Evolutionary conservation across 2,888 invertebrate genomes (phyloP).

Genomic region (Xanthia togata): DNA sequence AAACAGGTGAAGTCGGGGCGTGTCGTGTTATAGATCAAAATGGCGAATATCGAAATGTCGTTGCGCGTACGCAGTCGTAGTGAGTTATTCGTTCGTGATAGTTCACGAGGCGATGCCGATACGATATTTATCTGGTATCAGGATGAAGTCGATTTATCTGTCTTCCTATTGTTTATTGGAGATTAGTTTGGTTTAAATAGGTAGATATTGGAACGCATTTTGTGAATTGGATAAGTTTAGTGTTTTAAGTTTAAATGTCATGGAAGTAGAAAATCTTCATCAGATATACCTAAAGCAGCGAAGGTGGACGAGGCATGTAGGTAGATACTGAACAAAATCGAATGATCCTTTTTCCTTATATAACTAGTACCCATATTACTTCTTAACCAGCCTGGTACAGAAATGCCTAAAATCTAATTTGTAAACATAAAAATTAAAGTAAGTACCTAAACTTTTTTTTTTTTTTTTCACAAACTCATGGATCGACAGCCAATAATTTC

Average conservation of each 20-base stretch:
- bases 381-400: not conserved
- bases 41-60: slow-evolving; percentile 72
- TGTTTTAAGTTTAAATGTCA: not conserved
- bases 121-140: slow-evolving; percentile 63
- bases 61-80: slow-evolving; percentile 69
- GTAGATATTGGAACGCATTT: slow-evolving; percentile 6
- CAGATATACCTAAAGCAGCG: not conserved
- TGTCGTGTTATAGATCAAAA: slow-evolving; percentile 66
- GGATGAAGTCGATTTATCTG: slow-evolving; percentile 59
- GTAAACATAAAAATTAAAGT: not conserved
- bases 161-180: slow-evolving; percentile 62
- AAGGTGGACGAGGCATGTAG: no score
- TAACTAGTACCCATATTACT: not conserved
- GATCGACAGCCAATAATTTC: not conserved
- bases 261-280: not conserved
- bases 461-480: no score
- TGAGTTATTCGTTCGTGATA: slow-evolving; percentile 73
- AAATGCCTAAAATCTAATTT: not conserved
- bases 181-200: slow-evolving; percentile 58
- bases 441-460: no score
- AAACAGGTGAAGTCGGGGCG: slow-evolving; percentile 64
- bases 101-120: slow-evolving; percentile 69
- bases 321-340: no score
- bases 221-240: not conserved
- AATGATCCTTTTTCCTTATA: not conserved